Base-by-base conservation (phyloP, 35 echinoderm and acorn worm genomes). In the Diadema setosum region DNA sequence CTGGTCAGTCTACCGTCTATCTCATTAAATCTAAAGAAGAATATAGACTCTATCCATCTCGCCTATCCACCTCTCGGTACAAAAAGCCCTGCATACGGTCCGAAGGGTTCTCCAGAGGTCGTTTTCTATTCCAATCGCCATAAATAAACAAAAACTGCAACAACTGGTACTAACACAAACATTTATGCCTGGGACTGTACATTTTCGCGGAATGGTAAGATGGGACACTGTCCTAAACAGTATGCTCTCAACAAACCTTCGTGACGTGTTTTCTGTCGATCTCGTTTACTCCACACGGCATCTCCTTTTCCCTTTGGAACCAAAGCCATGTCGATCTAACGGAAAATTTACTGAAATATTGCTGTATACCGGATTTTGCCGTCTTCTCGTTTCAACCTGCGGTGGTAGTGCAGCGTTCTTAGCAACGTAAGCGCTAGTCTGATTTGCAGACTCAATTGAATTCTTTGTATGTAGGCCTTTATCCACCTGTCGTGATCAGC, bases 241-340 rank as follows among this genome's bases (percentile, higher is more conserved):
- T 32, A n/a, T 21, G 7, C 14, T 16, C 18, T 33, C 26, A n/a
- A 75, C 81, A 39, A 42, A 93, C 91, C 81, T 89, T 84, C 58
- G 39, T 94, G 91, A 58, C 86, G 75, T 20, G 81, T 78, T 85
- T 88, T 84, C 37, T 88, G 91, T 40, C 43, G 76, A 46, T 94
- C 65, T 83, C 91, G 74, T 41, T 69, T 49, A 85, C 86, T 94
- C 91, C 91, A 94, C 9, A 41, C 78, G 2, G 39, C 87, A 63
- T 59, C 75, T 5, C 80, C 56, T 50, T 82, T 81, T 39, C 40
- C 57, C 25, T 44, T 78, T 20, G 35, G 73, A 15, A 78, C 40
- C 3, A 78, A 41, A 25, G 73, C 73, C 73, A 78, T 78, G 8
- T 67, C n/a, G n/a, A n/a, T n/a, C n/a, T n/a, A n/a, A n/a, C n/a